Base-by-base conservation (phyloP, 2,113 vertebrate genomes). In the Sylvietta virens region DNA sequence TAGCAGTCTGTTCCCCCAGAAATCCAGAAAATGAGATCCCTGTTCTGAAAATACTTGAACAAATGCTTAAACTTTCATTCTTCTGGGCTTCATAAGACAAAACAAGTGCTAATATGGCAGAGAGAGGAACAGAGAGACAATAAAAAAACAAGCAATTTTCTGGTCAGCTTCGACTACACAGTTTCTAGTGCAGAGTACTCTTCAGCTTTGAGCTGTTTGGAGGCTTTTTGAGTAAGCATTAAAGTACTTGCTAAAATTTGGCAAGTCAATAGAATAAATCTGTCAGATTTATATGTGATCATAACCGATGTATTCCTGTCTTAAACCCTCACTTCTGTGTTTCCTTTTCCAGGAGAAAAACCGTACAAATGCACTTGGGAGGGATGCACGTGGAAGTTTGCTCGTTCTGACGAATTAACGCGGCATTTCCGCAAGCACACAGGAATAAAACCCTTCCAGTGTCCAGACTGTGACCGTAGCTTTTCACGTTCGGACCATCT, bases 341-440 rank as follows among this genome's bases (percentile, higher is more conserved):
- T 95, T 94, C 40, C 48, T 74, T 89, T 81, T 94, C 28, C 91
- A 99, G 99, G 99, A 88, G 99, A 99, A 98, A 99, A 99, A 78
- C 99, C 99, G 0, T 99, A 99, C 97, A 99, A 99, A 97, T 99
- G 99, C 97, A 99, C 98, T 39, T 99, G 99, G 99, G 99, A 99
- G 95, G 99, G 99, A 60, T 99, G 99, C 98, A 99, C 99, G 1
- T 99, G 99, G 99, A 99, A 99, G 97, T 99, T 99, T 72, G 99
- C 99, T 80, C 99, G 99, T 94, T 99, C 99, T 1, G 99, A 99
- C 72, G 99, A 99, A 98, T 98, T 99, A 11, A 99, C 99, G 7
- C 98, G 99, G 96, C 99, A 99, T 98, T 99, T 99, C 98, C 99
- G 99, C 89, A 99, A 99, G 97, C 99, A 99, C 58, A 99, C 99